Evolutionary conservation across 1,140 invertebrate genomes (phyloP), one percentile per base, ranked within the genome.

Genomic region (Drosophila sulfurigaster): DNA sequence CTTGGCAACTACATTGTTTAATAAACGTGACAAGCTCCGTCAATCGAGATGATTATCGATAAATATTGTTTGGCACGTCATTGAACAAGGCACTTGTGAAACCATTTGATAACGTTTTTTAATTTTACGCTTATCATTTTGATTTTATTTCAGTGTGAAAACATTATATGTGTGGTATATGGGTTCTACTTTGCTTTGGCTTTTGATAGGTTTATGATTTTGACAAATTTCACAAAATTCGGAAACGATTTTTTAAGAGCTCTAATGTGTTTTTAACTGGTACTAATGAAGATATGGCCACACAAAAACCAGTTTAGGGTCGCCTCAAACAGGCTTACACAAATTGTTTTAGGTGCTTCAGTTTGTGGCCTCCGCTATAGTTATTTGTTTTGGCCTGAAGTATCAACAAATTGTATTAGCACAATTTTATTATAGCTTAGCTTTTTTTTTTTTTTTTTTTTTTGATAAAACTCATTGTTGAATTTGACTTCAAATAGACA

Each of bases 1-100:
- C 51, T 72, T 74, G 78, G 67, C 58, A 81, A 81, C 81, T 65
- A 70, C 80, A 81, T 81, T 67, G 81, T 80, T 83, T 80, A 80
- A 75, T 78, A 85, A 83, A 85, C 77, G 77, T 73, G 70, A 65
- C 62, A 72, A 73, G 65, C 68, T 64, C 46, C 51, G 32, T 20
- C 41, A 54, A 54, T 54, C n/a, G 49, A 57, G 73, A 83, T 83
- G 48, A 32, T 30, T 60, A 82, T 79, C 80, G 45, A 48, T 48
- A 38, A 16, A 10, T 25, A 28, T 41, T 62, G 43, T 10, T 38
- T 10, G 60, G 35, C 62, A 59, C 75, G 72, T 65, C 81, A 79
- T 49, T 72, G 58, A 69, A 56, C 66, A 67, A 65, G 10, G n/a
- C 73, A 85, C 81, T 85, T 74, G 62, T 82, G 10, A 51, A 57